Conservation (phyloP, 1,140 invertebrate genomes). For the Asbolus verrucosus region DNA sequence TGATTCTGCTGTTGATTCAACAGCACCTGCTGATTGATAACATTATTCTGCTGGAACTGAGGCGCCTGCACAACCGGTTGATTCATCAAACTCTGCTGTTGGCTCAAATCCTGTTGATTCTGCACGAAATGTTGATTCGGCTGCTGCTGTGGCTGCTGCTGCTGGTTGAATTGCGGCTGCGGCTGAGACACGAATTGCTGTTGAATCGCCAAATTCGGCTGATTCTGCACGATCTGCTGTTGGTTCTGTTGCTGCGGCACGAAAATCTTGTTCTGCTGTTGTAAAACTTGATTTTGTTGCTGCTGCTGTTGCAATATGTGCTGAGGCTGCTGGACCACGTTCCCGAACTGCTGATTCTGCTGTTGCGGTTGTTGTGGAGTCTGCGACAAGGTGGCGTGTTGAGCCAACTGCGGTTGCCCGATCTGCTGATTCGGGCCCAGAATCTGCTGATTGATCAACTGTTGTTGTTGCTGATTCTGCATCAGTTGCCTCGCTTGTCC, state of each 20-base stretch:
- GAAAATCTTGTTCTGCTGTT: slow-evolving; percentile 48
- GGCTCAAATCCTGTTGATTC: slow-evolving; percentile 39
- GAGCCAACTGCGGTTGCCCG: no score
- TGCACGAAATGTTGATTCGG: slow-evolving; percentile 53
- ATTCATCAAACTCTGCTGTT: slow-evolving; percentile 50
- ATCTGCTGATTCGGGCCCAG: slow-evolving; percentile 52
- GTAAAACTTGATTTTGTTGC: slow-evolving; percentile 57
- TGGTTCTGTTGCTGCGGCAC: slow-evolving; percentile 60
- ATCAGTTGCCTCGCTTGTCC: slow-evolving; percentile 60
- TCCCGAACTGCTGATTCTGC: slow-evolving; percentile 57
- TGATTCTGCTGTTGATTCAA: slow-evolving; percentile 57
- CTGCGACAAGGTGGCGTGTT: slow-evolving; percentile 44
- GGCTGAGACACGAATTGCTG: slow-evolving; percentile 48
- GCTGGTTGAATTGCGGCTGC: slow-evolving; percentile 45
- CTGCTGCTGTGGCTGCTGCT: slow-evolving; percentile 55
- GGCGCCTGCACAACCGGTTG: slow-evolving; percentile 50
- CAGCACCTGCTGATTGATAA: slow-evolving; percentile 55
- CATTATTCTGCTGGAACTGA: slow-evolving; percentile 53
- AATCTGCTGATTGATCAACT: no score
- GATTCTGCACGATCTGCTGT: slow-evolving; percentile 52
- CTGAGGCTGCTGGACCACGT: slow-evolving; percentile 45
- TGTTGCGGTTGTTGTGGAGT: slow-evolving; percentile 61
- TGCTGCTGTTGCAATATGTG: slow-evolving; percentile 58
- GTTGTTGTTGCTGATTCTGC: slow-evolving; percentile 63
- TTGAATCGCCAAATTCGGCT: slow-evolving; percentile 51